Percentiles rank a stretch among this genome's conserved stretches.
Conservation (phyloP, 1,140 invertebrate genomes). For the Tetranychus cinnabarinus region DNA sequence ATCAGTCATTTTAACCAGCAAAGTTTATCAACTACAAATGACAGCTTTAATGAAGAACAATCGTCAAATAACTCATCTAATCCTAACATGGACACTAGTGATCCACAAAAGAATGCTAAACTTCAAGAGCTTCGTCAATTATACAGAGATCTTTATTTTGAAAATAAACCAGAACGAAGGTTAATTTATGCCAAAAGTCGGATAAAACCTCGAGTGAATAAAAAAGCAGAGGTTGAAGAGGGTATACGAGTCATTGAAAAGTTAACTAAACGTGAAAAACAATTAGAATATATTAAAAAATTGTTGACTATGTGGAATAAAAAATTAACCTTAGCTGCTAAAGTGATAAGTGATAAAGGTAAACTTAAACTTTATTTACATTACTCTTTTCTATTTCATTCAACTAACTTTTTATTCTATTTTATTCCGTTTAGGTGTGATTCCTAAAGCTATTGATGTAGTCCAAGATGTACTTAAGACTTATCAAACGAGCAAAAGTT, state of each 20-base stretch:
- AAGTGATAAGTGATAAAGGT: not conserved
- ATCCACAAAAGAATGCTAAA: not conserved
- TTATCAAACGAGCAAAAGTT: not conserved
- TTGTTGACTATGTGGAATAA: not conserved
- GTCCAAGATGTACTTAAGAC: not conserved
- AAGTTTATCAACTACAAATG: too few species aligned
- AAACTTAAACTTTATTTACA: not conserved
- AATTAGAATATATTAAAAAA: not conserved
- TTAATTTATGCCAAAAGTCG: not conserved
- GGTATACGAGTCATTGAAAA: not conserved
- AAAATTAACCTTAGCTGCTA: not conserved
- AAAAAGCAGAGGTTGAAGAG: not conserved
- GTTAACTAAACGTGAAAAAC: not conserved
- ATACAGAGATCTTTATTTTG: not conserved
- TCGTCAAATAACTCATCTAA: too few species aligned
- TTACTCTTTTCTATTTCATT: not conserved
- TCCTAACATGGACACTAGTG: too few species aligned
- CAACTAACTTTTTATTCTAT: not conserved
- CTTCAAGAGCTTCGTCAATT: not conserved
- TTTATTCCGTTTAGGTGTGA: not conserved
- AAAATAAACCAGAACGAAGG: not conserved
- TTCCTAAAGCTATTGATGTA: not conserved
- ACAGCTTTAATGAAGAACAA: too few species aligned
- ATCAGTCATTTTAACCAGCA: too few species aligned
- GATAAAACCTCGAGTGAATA: slow-evolving; percentile 1